A percentile compares a stretch with the other conserved stretches of the same genome.
phyloP scores from a whole-genome alignment of 1,140 invertebrate species.

The Eueides isabella region DNA sequence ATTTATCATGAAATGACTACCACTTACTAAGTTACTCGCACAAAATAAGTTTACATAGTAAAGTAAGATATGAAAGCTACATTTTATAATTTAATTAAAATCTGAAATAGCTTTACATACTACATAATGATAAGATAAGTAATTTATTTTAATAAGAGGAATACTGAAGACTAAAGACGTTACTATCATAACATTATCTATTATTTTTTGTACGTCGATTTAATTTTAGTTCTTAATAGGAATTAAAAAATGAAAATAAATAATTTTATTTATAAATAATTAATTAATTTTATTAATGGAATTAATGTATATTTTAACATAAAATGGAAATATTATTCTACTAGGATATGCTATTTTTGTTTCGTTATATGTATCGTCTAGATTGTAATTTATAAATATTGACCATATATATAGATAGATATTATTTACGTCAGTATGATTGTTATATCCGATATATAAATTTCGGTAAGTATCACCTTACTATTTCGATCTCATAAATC shows the following conservation, averaged over 20 bases:
- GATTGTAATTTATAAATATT: conserved; percentile 1
- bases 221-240: too few species aligned
- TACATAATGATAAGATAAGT: too few species aligned
- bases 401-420: not conserved
- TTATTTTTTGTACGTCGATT: too few species aligned
- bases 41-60: not conserved
- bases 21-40: not conserved
- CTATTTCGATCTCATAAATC: not conserved
- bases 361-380: not conserved
- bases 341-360: too few species aligned
- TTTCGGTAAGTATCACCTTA: not conserved
- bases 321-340: too few species aligned
- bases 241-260: too few species aligned
- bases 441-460: not conserved
- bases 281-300: too few species aligned
- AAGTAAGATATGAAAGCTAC: not conserved
- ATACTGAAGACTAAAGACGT: too few species aligned
- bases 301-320: too few species aligned
- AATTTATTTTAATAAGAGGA: too few species aligned
- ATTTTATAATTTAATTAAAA: not conserved
- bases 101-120: not conserved
- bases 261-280: too few species aligned
- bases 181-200: too few species aligned
- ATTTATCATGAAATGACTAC: not conserved
- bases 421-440: not conserved